These are phyloP conservation scores for Gobionotothen gibberifrons DNA, from an alignment of 2,797 vertebrate genomes.

Conservation along the genomic window DNA sequence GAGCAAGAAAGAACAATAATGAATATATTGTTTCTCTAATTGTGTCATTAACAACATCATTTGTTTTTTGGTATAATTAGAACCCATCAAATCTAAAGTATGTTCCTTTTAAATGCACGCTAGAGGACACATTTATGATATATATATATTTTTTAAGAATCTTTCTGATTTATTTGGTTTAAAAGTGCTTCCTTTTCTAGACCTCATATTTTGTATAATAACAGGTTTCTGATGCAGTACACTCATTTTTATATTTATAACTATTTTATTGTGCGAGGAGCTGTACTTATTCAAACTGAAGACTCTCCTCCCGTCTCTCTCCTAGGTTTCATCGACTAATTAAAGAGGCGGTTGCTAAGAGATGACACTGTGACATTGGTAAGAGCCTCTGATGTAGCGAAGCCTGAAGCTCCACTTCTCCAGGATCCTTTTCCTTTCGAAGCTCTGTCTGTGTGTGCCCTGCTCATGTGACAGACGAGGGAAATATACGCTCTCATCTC, in stretches of 20 bases:
- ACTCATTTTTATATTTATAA: not conserved
- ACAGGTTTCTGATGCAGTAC: not conserved
- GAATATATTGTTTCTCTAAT: not conserved
- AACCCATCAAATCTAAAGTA: not conserved
- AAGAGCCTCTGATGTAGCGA: conserved; percentile 74
- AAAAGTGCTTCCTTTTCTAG: not conserved
- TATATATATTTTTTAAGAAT: not conserved
- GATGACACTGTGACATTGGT: conserved; percentile 71
- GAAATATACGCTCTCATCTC: conserved; percentile 11
- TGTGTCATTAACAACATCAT: not conserved
- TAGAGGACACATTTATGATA: not conserved
- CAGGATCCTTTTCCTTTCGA: conserved; percentile 48
- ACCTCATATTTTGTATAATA: not conserved
- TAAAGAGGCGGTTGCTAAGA: conserved; percentile 86
- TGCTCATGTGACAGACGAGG: conserved; percentile 70
- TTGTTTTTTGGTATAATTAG: not conserved
- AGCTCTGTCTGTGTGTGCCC: conserved; percentile 41
- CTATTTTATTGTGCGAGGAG: not conserved
- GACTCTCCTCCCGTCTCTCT: conserved; percentile 61
- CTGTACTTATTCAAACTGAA: conserved; percentile 59
- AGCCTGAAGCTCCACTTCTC: conserved; percentile 67
- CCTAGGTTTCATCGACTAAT: conserved; percentile 77
- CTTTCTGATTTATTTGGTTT: not conserved
- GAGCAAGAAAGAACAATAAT: not conserved
- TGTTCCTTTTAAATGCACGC: not conserved